phyloP scores from a whole-genome alignment of 2,888 invertebrate genomes.

The Drosophila suboccidentalis region DNA sequence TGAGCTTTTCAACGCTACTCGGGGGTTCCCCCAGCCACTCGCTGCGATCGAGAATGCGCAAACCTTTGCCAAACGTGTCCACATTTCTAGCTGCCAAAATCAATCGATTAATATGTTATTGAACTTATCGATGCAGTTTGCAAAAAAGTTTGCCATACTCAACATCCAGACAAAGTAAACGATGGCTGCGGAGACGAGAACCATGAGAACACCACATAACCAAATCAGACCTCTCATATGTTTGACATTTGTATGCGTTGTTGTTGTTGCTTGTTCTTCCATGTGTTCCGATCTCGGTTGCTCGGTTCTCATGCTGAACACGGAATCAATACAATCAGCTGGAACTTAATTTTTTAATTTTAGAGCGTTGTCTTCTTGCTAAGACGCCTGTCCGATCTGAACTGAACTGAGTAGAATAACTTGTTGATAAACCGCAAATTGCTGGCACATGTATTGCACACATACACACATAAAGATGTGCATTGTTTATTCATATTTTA shows the following conservation, averaged over 20 bases:
- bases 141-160: constrained; percentile 34
- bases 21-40: constrained; percentile 75
- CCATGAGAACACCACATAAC: constrained; percentile 50
- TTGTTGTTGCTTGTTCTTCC: constrained; percentile 27
- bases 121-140: neutral
- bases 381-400: constrained; percentile 45
- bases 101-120: neutral
- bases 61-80: constrained; percentile 21
- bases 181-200: constrained; percentile 45
- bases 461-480: constrained; percentile 6
- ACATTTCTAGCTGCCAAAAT: constrained; percentile 22
- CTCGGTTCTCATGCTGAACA: constrained; percentile 11
- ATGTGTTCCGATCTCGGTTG: neutral
- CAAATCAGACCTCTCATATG: constrained; percentile 48
- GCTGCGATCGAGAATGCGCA: constrained; percentile 72
- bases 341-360: constrained; percentile 19
- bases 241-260: constrained; percentile 12
- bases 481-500: constrained; percentile 24
- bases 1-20: constrained; percentile 32
- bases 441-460: neutral
- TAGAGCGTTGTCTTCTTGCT: constrained; percentile 35
- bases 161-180: constrained; percentile 63
- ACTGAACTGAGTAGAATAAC: constrained; percentile 44
- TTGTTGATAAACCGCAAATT: constrained; percentile 45
- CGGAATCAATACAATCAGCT: neutral